phyloP scores from a whole-genome alignment of 2,797 vertebrate species.

The Falco concolor region DNA sequence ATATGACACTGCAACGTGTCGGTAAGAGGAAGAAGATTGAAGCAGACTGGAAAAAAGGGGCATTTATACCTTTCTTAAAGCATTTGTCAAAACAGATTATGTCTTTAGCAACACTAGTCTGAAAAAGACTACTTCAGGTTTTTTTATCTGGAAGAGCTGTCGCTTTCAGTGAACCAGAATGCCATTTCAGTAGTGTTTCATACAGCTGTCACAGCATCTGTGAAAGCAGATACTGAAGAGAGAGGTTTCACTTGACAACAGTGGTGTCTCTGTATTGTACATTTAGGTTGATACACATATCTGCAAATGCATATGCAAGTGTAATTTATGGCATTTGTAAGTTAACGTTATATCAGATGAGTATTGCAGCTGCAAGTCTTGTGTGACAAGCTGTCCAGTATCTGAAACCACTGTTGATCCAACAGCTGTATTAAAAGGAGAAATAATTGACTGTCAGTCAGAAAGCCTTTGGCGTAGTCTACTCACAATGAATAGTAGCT shows the following conservation, averaged over 20 bases:
- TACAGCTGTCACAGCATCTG: conserved; percentile 5
- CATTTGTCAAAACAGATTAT: conserved; percentile 44
- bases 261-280: not conserved
- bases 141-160: not conserved
- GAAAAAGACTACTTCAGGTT: not conserved
- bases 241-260: not conserved
- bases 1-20: not conserved
- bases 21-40: not conserved
- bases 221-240: not conserved
- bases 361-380: not conserved
- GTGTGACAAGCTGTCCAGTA: not conserved
- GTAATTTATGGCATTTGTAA: not conserved
- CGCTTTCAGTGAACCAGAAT: conserved; percentile 18
- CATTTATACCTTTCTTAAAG: conserved; percentile 28
- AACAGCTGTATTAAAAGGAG: conserved; percentile 4
- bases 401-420: not conserved
- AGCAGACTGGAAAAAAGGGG: not conserved
- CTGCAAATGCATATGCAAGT: not conserved
- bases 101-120: not conserved
- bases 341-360: not conserved
- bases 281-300: not conserved
- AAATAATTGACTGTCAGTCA: not conserved
- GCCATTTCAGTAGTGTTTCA: not conserved
- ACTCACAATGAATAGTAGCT: not conserved
- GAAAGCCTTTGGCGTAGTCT: not conserved